Base-by-base conservation (phyloP, 2,797 vertebrate species). In the Centropyge bicolor region DNA sequence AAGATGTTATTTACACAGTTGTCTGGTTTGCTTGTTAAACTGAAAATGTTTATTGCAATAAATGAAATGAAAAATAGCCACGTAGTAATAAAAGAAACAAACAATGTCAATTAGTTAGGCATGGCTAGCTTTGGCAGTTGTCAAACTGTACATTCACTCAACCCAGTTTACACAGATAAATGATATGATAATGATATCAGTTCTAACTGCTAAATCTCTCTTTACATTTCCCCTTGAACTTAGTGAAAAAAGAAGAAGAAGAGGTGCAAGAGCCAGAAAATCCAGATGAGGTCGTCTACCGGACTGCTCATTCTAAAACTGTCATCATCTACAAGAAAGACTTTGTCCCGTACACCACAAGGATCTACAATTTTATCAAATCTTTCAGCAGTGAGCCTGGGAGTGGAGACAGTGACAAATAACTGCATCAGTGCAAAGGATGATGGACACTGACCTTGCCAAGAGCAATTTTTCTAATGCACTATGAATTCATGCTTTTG, bases 301-400 rank as follows among this genome's bases (percentile, higher is more conserved):
- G 75, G 66, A 88, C 85, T 0, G 0, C 57, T 48, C 59, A 88
- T 79, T 1, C 3, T 11, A 88, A 76, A 80, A 74, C 87, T 0
- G 8, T 65, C 38, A 35, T 93, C 2, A 3, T 69, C 41, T 94
- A 93, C 84, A 94, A 78, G 80, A 84, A 95, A 54, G 83, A 93
- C 80, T 93, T 92, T 80, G 91, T 95, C 43, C 95, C 95, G 0
- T 93, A 85, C 84, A 86, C 31, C 9, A 90, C 89, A 0, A 84
- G 90, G 71, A 73, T 95, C 64, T 81, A 75, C 52, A 92, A 91
- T 31, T 87, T 89, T 51, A 19, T 95, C 45, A 76, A 62, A 2
- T 88, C 83, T 12, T 81, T 85, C 64, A 79, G 40, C 16, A 12
- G 69, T 5, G 66, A 45, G 36, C 36, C 79, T 22, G 76, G 72